Percentiles rank a stretch among this genome's conserved stretches.
These are phyloP conservation scores for Microcebus lehilahytsara DNA, from an alignment of 2,113 vertebrate species.

Conservation along the genomic window DNA sequence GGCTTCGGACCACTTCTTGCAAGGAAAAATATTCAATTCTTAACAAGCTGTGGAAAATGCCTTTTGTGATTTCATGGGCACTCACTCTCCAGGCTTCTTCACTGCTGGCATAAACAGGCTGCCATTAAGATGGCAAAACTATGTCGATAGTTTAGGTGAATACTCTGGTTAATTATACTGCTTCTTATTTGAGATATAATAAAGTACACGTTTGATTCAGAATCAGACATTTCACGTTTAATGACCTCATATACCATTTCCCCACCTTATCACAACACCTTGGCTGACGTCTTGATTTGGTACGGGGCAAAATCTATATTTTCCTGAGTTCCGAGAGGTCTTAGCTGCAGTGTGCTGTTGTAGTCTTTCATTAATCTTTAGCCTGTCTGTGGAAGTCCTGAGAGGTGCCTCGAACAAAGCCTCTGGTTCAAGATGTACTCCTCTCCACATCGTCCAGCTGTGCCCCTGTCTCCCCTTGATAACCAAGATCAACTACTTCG, in stretches of 20 bases:
- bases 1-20: no score
- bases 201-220: no score
- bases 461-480: background rate
- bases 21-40: no score
- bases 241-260: background rate
- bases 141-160: no score
- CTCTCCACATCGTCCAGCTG: background rate
- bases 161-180: no score
- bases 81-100: no score
- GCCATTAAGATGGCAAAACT: no score
- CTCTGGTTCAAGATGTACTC: background rate
- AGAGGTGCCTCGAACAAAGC: background rate
- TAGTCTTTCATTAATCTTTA: background rate
- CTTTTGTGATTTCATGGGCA: no score
- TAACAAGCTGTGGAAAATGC: no score
- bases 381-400: background rate
- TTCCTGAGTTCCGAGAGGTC: background rate
- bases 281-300: background rate
- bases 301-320: background rate
- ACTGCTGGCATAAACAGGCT: no score
- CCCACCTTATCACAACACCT: background rate
- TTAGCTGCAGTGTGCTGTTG: background rate
- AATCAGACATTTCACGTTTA: no score
- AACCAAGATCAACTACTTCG: background rate
- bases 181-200: no score